Evolutionary conservation across 2,113 vertebrate species (phyloP).

Genomic region (Suncus etruscus): DNA sequence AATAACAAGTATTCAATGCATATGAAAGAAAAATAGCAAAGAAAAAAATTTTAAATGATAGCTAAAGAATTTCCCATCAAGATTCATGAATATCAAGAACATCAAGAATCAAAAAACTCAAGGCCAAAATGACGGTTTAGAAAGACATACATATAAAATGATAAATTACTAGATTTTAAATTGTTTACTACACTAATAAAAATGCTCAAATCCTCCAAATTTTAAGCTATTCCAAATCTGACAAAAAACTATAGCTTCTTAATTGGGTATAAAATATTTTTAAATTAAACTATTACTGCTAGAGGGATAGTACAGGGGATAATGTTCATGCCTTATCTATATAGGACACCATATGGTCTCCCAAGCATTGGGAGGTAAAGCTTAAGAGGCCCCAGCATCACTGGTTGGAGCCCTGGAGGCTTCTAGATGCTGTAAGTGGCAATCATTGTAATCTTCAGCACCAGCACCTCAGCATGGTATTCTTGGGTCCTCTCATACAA

Average conservation of each 20-base stretch:
- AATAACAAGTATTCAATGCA: slow-evolving; percentile 35
- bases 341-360: too few species aligned
- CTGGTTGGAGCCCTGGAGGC: too few species aligned
- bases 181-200: background rate
- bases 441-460: too few species aligned
- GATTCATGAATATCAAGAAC: background rate
- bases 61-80: background rate
- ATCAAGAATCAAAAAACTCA: background rate
- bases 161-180: background rate
- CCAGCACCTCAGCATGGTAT: too few species aligned
- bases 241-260: slow-evolving; percentile 34
- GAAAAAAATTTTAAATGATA: background rate
- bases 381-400: too few species aligned
- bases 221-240: background rate
- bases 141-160: slow-evolving; percentile 38
- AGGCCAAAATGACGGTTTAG: slow-evolving; percentile 31
- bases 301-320: too few species aligned
- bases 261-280: background rate
- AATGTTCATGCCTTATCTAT: too few species aligned
- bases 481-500: too few species aligned
- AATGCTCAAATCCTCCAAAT: slow-evolving; percentile 5
- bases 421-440: too few species aligned
- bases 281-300: too few species aligned
- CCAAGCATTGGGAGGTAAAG: too few species aligned
- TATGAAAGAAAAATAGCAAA: slow-evolving; percentile 41